Percentiles rank a stretch among this genome's conserved stretches.
phyloP scores from a whole-genome alignment of 1,140 invertebrate species.

The Elysia chlorotica region DNA sequence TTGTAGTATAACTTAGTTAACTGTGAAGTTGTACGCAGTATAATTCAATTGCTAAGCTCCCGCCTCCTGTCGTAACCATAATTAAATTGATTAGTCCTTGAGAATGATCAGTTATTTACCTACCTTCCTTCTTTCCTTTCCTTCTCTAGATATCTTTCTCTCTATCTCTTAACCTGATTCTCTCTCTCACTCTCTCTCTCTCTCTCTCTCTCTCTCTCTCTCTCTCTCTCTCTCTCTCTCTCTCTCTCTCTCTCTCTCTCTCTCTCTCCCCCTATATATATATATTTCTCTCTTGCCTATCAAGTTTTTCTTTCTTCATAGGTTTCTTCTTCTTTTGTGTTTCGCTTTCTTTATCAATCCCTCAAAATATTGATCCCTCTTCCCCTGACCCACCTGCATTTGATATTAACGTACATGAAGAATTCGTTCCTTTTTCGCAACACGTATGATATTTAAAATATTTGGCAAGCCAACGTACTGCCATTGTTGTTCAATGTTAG shows the following conservation, averaged over 20 bases:
- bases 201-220: slow-evolving; percentile 3
- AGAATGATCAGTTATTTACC: background rate
- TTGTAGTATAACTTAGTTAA: too few relatives aligned
- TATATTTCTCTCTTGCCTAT: slow-evolving; percentile 5
- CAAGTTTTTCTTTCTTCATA: background rate
- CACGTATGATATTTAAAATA: too few relatives aligned
- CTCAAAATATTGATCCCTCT: too few relatives aligned
- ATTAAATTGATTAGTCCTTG: too few relatives aligned
- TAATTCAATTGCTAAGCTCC: too few relatives aligned
- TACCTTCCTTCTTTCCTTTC: background rate
- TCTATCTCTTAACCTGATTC: background rate
- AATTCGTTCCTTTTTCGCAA: too few relatives aligned
- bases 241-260: slow-evolving; percentile 5
- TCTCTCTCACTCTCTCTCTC: slow-evolving; percentile 5
- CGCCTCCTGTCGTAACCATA: too few relatives aligned
- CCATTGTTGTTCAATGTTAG: too few relatives aligned
- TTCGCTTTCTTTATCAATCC: slow-evolving; percentile 3
- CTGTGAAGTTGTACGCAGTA: too few relatives aligned
- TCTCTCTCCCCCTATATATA: background rate
- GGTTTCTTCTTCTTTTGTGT: slow-evolving; percentile 8
- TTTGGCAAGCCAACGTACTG: too few relatives aligned
- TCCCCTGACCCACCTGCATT: too few relatives aligned
- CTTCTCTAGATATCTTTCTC: background rate
- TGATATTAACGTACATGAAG: too few relatives aligned
- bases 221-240: slow-evolving; percentile 9